Conservation (phyloP, 2,797 vertebrate species). For the Lutjanus campechanus region DNA sequence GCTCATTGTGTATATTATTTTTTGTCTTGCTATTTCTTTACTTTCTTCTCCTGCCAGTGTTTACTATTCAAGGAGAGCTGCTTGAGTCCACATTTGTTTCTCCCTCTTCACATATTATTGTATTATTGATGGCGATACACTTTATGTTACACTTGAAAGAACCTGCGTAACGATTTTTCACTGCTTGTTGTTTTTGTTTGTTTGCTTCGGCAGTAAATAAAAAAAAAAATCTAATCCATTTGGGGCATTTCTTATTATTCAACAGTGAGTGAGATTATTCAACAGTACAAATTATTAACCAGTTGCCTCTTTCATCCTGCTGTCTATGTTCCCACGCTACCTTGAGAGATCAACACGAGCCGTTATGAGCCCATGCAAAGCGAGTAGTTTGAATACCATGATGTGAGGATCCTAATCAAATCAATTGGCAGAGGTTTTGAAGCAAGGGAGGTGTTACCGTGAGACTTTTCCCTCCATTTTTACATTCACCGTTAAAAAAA, state of each 20-base stretch:
- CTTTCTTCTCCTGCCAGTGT: constrained; percentile 73
- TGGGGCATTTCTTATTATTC: constrained; percentile 64
- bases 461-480: constrained; percentile 1
- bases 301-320: constrained; percentile 53
- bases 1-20: constrained; percentile 66
- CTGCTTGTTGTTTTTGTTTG: constrained; percentile 70
- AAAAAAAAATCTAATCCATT: constrained; percentile 57
- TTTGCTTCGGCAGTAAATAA: constrained; percentile 43
- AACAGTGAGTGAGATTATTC: constrained; percentile 61
- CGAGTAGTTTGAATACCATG: constrained; percentile 62
- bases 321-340: constrained; percentile 52
- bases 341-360: constrained; percentile 41
- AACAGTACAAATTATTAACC: constrained; percentile 78
- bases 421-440: constrained; percentile 38
- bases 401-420: constrained; percentile 65
- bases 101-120: constrained; percentile 66
- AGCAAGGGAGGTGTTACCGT: constrained; percentile 19
- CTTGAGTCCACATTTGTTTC: constrained; percentile 71
- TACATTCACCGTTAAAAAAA: too few relatives aligned
- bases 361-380: constrained; percentile 43
- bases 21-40: constrained; percentile 53
- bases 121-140: constrained; percentile 76
- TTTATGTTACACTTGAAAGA: constrained; percentile 68
- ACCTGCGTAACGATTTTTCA: constrained; percentile 72
- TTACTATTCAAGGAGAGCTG: constrained; percentile 75